Conservation (phyloP, 1,140 invertebrate species). For the Bombus waltoni region DNA sequence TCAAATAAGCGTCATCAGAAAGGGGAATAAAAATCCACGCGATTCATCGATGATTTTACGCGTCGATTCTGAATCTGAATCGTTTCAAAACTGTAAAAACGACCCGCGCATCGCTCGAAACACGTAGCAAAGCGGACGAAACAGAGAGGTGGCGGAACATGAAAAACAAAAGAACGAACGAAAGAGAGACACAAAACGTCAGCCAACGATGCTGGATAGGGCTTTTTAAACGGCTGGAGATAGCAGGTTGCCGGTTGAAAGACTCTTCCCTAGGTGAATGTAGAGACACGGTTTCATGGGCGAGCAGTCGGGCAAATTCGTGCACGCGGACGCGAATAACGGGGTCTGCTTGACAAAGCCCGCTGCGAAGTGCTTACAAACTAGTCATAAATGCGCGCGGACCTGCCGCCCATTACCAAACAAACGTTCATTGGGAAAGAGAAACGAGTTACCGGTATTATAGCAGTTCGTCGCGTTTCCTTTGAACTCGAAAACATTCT, state of each 20-base stretch:
- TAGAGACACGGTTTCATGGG: not conserved
- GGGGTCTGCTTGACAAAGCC: conserved; percentile 55
- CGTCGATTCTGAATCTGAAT: not conserved
- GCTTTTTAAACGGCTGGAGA: conserved; percentile 32
- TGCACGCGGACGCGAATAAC: not conserved
- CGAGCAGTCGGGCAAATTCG: not conserved
- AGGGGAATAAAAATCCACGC: not conserved
- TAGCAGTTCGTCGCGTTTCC: conserved; percentile 41
- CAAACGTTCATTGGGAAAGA: conserved; percentile 59
- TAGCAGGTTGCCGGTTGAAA: conserved; percentile 3
- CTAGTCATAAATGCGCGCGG: conserved; percentile 58
- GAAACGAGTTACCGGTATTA: conserved; percentile 59
- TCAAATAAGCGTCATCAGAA: no score
- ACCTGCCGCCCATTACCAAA: conserved; percentile 57
- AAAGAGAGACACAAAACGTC: not conserved
- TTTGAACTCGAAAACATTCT: conserved; percentile 60
- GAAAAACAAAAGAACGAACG: not conserved
- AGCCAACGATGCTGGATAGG: not conserved
- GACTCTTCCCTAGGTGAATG: not conserved
- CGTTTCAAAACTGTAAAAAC: not conserved
- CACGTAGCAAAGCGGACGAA: not conserved
- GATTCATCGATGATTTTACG: not conserved
- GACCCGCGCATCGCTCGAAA: not conserved
- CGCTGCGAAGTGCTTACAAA: conserved; percentile 46
- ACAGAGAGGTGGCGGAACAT: not conserved